Evolutionary conservation across 37 sponge, comb jelly and placozoan genomes (phyloP), one percentile per base, ranked within the genome.

Genomic region (Corticium candelabrum): DNA sequence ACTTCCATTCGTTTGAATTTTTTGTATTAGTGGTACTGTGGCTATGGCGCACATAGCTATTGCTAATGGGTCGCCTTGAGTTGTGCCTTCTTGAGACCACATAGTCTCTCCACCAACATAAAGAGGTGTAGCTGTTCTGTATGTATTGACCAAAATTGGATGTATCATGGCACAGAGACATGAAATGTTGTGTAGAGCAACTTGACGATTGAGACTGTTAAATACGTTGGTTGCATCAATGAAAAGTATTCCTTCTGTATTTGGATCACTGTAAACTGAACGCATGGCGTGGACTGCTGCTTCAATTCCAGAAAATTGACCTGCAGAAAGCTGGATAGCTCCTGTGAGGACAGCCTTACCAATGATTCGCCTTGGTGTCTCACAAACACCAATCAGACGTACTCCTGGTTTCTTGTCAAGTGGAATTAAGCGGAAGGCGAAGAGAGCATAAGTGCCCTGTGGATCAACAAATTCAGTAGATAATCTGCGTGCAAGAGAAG

Each of bases 31-130:
- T n/a, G n/a, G n/a, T n/a, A n/a, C n/a, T n/a, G n/a, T 34, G 57
- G 41, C 5, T 77, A 87, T 2, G 27, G 83, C 87, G 35, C 80
- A 87, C 77, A 87, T 83, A 15, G 84, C 37, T 81, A 86, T 86
- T 1, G 80, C 87, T 41, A 86, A 38, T n/a, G 87, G 83, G 39
- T 81, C 86, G 7, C 88, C n/a, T n/a, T n/a, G n/a, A n/a, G n/a
- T n/a, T n/a, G n/a, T n/a, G n/a, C n/a, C n/a, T n/a, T n/a, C n/a
- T 68, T 75, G 39, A 31, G 88, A 87, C 1, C 79, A 67, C 1
- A 87, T 38, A n/a, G 34, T 38, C 37, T 79, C 68, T 2, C 84
- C 88, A 83, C 80, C 41, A 31, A 87, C 41, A 68, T 69, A 83
- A 32, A 87, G 84, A 11, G 72, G 41, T 32, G 68, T 39, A 35